Base-by-base conservation (phyloP, 2,113 vertebrate species). In the Pteronura brasiliensis region DNA sequence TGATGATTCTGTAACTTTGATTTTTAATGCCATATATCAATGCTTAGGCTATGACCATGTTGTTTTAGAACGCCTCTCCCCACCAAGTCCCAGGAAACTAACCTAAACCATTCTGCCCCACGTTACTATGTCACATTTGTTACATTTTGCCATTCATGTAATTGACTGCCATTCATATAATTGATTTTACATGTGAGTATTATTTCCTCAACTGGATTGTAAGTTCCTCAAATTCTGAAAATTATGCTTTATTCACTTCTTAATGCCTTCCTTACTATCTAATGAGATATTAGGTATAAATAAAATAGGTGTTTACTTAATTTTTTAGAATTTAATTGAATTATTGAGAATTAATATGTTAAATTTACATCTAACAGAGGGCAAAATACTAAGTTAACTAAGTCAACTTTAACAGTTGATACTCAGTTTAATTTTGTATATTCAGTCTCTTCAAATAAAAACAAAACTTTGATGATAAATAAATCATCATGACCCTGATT, bases 371-470 rank as follows among this genome's bases (percentile, higher is more conserved):
- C 55, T 81, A 69, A 81, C 87, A 8, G 67, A 81, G 1, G 20
- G 29, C 10, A 61, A 59, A 84, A 79, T 49, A 34, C 4, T 47
- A 55, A 55, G 52, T 55, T 55, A 55, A 55, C 52, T 55, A 55
- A 18, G 17, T 55, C 52, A 55, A 55, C 52, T 55, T 55, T 55
- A 55, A 55, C 52, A 55, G 52, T 18, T 55, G 52, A 79, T 49
- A 34, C 5, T 47, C 25, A 80, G 20, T 92, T 96, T 71, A 84
- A 31, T 85, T 95, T 96, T 90, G 8, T 55, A 12, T 67, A 93
- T 90, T 12, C 25, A 82, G 3, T 96, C 17, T 96, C 10, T 88
- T 93, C 44, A 86, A 86, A 49, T 20, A 83, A 74, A 96, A 91
- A 88, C n/a, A 59, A 77, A 93, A 69, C 12, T 74, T 84, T 39